Conservation (phyloP, 2,888 invertebrate genomes). For the Lysandra coridon region DNA sequence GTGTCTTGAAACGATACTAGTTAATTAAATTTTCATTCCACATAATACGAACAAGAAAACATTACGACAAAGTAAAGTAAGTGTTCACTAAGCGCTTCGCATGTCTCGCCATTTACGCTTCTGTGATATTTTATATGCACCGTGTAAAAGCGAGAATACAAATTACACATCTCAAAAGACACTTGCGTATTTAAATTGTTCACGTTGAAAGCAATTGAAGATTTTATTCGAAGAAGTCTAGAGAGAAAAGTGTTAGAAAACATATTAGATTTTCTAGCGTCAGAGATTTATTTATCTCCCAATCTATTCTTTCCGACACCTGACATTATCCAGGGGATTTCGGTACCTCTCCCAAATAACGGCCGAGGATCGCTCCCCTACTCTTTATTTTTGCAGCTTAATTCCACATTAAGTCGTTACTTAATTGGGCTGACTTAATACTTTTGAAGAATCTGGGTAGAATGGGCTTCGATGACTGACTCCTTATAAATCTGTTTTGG, state of each 20-base stretch:
- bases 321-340: slow-evolving; percentile 20
- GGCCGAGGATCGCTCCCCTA: neutral
- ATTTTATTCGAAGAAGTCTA: neutral
- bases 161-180: slow-evolving; percentile 8
- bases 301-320: slow-evolving; percentile 19
- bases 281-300: slow-evolving; percentile 18
- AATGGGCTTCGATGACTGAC: neutral
- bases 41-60: neutral
- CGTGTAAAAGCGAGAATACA: slow-evolving; percentile 22
- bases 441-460: neutral
- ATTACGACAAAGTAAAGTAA: neutral
- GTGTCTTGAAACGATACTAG: neutral
- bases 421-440: slow-evolving; percentile 14
- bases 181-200: slow-evolving; percentile 19
- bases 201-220: slow-evolving; percentile 11
- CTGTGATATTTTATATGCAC: slow-evolving; percentile 20
- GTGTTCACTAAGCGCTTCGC: neutral
- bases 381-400: slow-evolving; percentile 7
- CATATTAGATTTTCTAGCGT: slow-evolving; percentile 20
- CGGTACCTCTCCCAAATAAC: neutral
- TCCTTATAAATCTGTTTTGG: neutral
- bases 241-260: slow-evolving; percentile 1
- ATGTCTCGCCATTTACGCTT: neutral
- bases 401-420: slow-evolving; percentile 22
- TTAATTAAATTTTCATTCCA: neutral